A percentile compares a stretch with the other conserved stretches of the same genome.
Evolutionary conservation across 1,140 invertebrate species (phyloP).

Genomic region (Nylanderia fulva): DNA sequence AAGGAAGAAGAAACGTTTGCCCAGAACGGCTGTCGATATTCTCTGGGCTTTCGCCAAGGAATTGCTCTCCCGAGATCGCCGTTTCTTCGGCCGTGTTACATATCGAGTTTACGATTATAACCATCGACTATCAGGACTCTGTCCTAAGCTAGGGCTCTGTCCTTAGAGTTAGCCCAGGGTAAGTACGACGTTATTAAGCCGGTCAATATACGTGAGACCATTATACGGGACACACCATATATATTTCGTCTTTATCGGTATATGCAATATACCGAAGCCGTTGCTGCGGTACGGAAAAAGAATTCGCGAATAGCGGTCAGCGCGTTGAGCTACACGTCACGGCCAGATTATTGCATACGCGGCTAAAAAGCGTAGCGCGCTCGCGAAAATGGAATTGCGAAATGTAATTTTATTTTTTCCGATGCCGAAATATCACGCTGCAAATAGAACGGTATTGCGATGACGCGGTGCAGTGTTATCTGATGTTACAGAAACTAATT

Average conservation of each 20-base stretch:
- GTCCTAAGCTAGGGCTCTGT: slow-evolving; percentile 22
- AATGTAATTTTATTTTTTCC: slow-evolving; percentile 45
- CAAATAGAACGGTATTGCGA: slow-evolving; percentile 48
- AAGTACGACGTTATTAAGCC: slow-evolving; percentile 64
- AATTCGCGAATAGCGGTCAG: slow-evolving; percentile 32
- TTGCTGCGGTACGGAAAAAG: slow-evolving; percentile 2
- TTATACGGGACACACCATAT: slow-evolving; percentile 31
- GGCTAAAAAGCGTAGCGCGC: slow-evolving; percentile 20
- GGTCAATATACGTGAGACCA: slow-evolving; percentile 50
- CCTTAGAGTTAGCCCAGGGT: not conserved
- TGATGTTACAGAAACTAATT: slow-evolving; percentile 30
- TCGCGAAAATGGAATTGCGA: slow-evolving; percentile 30
- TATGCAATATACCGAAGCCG: slow-evolving; percentile 10
- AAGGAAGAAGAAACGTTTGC: slow-evolving; percentile 35
- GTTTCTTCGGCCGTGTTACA: slow-evolving; percentile 49
- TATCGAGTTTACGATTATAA: slow-evolving; percentile 66
- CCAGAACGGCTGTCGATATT: slow-evolving; percentile 38
- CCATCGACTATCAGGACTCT: slow-evolving; percentile 62
- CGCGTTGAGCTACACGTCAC: slow-evolving; percentile 32
- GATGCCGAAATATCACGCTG: slow-evolving; percentile 36
- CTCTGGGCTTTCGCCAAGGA: not conserved
- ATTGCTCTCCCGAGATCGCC: slow-evolving; percentile 41
- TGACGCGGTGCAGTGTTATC: not conserved
- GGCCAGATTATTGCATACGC: slow-evolving; percentile 34
- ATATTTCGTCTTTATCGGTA: slow-evolving; percentile 25